Base-by-base conservation (phyloP, 2,113 vertebrate genomes). In the Proteles cristata region DNA sequence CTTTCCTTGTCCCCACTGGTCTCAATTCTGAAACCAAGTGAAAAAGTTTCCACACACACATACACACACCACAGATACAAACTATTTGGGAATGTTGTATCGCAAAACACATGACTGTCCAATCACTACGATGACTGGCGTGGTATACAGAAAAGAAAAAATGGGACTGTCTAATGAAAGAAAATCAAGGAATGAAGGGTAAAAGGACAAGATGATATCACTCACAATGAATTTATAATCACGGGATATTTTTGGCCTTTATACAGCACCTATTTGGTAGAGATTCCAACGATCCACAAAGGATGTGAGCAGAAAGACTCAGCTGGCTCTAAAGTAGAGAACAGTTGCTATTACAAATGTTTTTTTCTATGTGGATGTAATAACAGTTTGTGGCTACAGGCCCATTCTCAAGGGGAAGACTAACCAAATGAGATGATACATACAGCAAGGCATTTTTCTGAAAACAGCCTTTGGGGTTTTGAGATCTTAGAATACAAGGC, bases 401-500 rank as follows among this genome's bases (percentile, higher is more conserved):
- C 10, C 88, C 43, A 71, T 76, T 94, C 88, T 91, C 91, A 26
- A 93, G 76, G 81, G 76, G n/a, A 86, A 84, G 23, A 83, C 74
- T 45, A 71, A 14, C 88, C 31, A 77, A 84, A 94, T 33, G 53
- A 96, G 63, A 91, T 4, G 63, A 55, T 2, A 79, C 35, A 82
- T 7, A 86, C 2, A 50, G 74, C 48, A 55, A 94, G 48, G 48
- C 45, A 48, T 33, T 85, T 83, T 71, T 66, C 66, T 69, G 66
- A 85, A 96, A 91, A 81, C 0, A 43, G 16, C 35, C 77, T 89
- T 81, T 43, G 85, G 73, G 89, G 39, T 68, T 95, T 71, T 90
- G 28, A 76, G 65, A 79, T 83, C 43, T 96, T 43, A 68, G 63
- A 97, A 55, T 23, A 95, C 81, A 88, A 92, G 71, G 25, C 7